phyloP scores from a whole-genome alignment of 1,140 invertebrate genomes.

The Heliothis virescens region DNA sequence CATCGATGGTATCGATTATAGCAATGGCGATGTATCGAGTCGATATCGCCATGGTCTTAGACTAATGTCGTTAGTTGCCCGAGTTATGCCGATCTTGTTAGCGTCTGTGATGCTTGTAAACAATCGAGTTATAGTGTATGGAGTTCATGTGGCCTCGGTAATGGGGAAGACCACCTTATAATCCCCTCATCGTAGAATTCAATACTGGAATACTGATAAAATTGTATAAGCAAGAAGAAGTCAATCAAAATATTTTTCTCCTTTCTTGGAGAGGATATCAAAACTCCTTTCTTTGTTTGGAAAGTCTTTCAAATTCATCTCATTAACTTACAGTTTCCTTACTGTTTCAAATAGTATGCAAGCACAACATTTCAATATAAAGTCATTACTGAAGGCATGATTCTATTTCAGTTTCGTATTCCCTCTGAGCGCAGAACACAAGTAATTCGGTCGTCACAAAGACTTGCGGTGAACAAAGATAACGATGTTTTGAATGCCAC shows the following conservation, averaged over 20 bases:
- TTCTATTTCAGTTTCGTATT: constrained; percentile 10
- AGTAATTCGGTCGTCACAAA: constrained; percentile 38
- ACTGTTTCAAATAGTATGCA: neutral
- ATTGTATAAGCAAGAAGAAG: too few relatives aligned
- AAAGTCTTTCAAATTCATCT: neutral
- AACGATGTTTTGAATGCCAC: constrained; percentile 80
- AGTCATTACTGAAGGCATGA: neutral
- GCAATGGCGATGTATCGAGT: constrained; percentile 28
- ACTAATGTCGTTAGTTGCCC: constrained; percentile 42
- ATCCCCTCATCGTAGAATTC: neutral
- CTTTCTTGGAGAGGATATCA: too few relatives aligned
- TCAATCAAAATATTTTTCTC: too few relatives aligned
- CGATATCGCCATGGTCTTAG: constrained; percentile 39
- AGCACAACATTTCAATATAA: neutral
- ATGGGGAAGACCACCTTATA: neutral
- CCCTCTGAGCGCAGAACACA: constrained; percentile 25
- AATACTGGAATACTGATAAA: too few relatives aligned
- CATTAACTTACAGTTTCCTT: neutral
- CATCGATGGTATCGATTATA: constrained; percentile 42
- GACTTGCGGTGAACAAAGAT: constrained; percentile 66
- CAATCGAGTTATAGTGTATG: constrained; percentile 49
- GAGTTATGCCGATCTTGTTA: constrained; percentile 43
- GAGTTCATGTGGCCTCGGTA: constrained; percentile 14
- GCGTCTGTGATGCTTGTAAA: constrained; percentile 40
- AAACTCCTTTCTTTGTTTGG: neutral